phyloP scores from a whole-genome alignment of 2,888 invertebrate genomes.

The Cheilosia impressa region DNA sequence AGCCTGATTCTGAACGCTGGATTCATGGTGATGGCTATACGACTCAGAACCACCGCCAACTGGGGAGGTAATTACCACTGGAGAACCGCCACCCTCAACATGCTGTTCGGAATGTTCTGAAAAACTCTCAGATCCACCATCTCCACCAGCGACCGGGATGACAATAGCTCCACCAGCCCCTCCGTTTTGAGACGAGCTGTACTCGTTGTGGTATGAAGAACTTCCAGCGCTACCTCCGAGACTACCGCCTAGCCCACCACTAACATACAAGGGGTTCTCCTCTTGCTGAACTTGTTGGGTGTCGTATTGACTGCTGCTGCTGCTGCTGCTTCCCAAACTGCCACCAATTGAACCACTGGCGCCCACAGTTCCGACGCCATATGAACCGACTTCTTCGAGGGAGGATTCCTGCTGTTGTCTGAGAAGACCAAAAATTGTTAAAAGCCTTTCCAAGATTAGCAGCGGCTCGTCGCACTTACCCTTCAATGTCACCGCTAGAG shows the following conservation, averaged over 20 bases:
- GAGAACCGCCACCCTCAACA: conserved; percentile 72
- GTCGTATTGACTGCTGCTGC: conserved; percentile 35
- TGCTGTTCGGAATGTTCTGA: conserved; percentile 75
- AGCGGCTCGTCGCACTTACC: conserved; percentile 59
- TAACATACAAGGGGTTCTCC: conserved; percentile 30
- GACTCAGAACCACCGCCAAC: conserved; percentile 68
- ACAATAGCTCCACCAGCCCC: conserved; percentile 72
- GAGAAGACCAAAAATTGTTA: neutral
- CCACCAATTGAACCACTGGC: conserved; percentile 67
- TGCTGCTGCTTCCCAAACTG: conserved; percentile 19
- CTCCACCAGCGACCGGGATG: conserved; percentile 77
- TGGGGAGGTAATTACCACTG: conserved; percentile 58
- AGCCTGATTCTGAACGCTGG: conserved; percentile 70
- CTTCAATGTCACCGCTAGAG: conserved; percentile 42
- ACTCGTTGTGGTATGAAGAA: conserved; percentile 28
- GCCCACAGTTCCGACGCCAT: conserved; percentile 78
- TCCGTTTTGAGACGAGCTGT: conserved; percentile 61
- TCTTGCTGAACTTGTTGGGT: conserved; percentile 39
- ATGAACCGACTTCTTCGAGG: conserved; percentile 78
- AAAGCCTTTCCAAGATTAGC: neutral
- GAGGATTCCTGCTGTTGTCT: conserved; percentile 74
- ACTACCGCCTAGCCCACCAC: conserved; percentile 31
- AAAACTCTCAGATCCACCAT: conserved; percentile 68
- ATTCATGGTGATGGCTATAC: conserved; percentile 73
- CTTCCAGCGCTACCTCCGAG: conserved; percentile 31